Conservation (phyloP, 2,113 vertebrate genomes). For the Anser brachyrhynchus region DNA sequence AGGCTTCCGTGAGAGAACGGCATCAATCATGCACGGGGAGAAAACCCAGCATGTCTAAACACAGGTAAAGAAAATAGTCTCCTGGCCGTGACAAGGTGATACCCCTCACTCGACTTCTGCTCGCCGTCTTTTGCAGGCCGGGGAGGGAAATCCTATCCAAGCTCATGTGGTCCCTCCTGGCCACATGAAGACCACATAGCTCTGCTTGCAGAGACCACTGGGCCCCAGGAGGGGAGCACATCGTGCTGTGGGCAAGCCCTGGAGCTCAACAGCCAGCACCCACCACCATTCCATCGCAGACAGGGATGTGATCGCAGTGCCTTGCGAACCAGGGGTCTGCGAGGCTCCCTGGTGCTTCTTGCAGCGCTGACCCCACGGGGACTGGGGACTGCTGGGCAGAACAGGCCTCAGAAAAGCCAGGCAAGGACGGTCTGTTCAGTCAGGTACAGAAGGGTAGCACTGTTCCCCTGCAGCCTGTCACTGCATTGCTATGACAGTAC, state of each 20-base stretch:
- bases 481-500: neutral
- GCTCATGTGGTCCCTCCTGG: fast-evolving
- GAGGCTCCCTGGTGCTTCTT: too few relatives aligned
- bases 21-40: neutral
- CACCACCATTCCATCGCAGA: neutral
- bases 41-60: neutral
- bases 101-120: neutral
- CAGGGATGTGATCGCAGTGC: too few relatives aligned
- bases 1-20: neutral
- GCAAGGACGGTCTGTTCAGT: too few relatives aligned
- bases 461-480: neutral
- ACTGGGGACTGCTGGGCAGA: too few relatives aligned
- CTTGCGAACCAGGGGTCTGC: too few relatives aligned
- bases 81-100: neutral
- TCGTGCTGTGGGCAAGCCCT: fast-evolving
- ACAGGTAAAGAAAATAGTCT: neutral
- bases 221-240: fast-evolving
- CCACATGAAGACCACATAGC: neutral
- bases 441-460: too few relatives aligned
- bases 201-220: neutral
- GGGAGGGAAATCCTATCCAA: neutral
- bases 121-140: fast-evolving
- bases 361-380: too few relatives aligned
- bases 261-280: neutral
- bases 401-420: too few relatives aligned